phyloP scores from a whole-genome alignment of 2,113 vertebrate genomes.

The Leucosticte australis region DNA sequence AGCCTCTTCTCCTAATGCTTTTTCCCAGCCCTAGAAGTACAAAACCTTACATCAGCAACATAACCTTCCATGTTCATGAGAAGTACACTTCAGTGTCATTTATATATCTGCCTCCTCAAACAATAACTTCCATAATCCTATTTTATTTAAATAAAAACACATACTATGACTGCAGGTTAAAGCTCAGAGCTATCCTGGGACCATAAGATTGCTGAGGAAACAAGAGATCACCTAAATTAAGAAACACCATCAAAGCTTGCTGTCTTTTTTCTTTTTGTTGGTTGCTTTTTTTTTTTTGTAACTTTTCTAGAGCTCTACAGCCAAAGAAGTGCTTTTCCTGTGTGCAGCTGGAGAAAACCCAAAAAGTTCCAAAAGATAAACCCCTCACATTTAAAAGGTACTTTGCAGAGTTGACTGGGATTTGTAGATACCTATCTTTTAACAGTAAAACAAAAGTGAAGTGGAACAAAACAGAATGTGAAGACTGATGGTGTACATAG shows the following conservation, averaged over 20 bases:
- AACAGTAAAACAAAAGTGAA: background rate
- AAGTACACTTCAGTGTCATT: background rate
- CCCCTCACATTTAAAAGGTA: background rate
- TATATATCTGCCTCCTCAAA: background rate
- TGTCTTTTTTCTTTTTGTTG: background rate
- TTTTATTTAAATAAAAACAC: background rate
- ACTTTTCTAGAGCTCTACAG: background rate
- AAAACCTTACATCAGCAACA: background rate
- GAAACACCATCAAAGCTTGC: background rate
- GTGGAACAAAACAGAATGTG: background rate
- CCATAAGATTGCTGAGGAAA: background rate
- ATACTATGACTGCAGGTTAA: background rate
- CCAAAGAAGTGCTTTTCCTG: constrained; percentile 13
- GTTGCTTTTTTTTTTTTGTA: background rate
- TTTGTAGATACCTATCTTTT: background rate
- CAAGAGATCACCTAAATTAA: background rate
- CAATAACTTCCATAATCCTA: background rate
- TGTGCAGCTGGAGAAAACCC: background rate
- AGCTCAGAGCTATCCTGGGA: background rate
- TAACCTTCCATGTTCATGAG: background rate
- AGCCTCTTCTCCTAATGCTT: background rate
- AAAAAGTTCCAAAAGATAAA: background rate
- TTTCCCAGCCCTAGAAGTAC: background rate
- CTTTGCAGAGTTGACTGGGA: background rate
- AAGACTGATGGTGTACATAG: background rate